A percentile compares a stretch with the other conserved stretches of the same genome.
These are phyloP conservation scores for Ramphastos sulfuratus DNA, from an alignment of 2,113 vertebrate genomes.

Conservation along the genomic window DNA sequence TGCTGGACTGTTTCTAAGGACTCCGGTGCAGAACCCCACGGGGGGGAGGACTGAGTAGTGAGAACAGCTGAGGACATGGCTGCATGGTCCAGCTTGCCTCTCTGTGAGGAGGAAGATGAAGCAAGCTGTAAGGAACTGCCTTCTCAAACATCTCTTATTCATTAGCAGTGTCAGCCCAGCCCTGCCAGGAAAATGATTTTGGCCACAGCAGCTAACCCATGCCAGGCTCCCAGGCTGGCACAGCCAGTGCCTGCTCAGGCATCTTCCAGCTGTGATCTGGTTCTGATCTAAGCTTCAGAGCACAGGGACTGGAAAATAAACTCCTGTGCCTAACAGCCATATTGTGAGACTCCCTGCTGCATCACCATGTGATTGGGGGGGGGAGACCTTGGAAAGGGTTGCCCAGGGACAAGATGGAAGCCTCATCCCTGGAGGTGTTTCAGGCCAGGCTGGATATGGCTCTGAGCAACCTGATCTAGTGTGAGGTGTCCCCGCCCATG, in stretches of 20 bases:
- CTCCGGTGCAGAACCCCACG: neutral
- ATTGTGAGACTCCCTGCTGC: constrained; percentile 13
- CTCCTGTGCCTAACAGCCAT: neutral
- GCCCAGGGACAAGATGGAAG: no score
- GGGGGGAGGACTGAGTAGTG: neutral
- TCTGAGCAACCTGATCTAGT: no score
- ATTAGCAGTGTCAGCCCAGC: constrained; percentile 17
- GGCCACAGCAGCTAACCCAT: neutral
- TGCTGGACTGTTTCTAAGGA: neutral
- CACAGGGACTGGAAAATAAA: constrained; percentile 28
- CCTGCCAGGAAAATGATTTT: constrained; percentile 44
- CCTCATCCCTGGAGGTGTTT: no score
- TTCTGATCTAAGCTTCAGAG: constrained; percentile 31
- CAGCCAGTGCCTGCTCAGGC: neutral
- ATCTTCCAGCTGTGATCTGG: constrained; percentile 15
- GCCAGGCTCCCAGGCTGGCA: constrained; percentile 17
- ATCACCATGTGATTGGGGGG: neutral
- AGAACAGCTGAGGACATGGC: constrained; percentile 47
- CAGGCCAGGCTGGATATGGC: no score
- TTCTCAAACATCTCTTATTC: constrained; percentile 60
- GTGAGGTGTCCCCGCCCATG: no score
- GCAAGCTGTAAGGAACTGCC: constrained; percentile 14
- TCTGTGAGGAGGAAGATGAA: constrained; percentile 17
- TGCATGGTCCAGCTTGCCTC: neutral
- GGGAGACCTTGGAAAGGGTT: no score